Evolutionary conservation across 2,888 invertebrate species (phyloP).

Genomic region (Monochamus alternatus): DNA sequence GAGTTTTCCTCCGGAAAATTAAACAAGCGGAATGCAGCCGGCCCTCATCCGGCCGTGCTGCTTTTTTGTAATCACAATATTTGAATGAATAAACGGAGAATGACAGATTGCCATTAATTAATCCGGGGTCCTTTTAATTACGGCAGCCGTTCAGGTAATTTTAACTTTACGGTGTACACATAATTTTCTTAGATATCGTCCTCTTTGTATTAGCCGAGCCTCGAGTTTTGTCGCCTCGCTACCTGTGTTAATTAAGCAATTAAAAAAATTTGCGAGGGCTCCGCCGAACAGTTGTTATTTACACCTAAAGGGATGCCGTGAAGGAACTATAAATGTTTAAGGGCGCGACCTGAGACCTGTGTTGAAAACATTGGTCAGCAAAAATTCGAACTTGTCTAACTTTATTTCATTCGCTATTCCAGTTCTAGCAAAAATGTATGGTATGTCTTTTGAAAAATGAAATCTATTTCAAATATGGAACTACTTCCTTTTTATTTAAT

Average conservation of each 20-base stretch:
- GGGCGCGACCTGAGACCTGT: neutral
- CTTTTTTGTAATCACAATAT: conserved; percentile 9
- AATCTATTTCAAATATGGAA: no score
- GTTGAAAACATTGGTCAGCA: neutral
- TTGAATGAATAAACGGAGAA: conserved; percentile 11
- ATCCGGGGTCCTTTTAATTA: conserved; percentile 47
- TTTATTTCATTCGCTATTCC: no score
- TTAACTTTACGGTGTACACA: conserved; percentile 46
- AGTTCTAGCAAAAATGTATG: no score
- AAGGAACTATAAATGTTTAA: neutral
- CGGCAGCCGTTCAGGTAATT: conserved; percentile 54
- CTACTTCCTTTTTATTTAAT: no score
- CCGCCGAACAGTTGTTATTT: neutral
- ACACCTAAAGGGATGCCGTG: neutral
- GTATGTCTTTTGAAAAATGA: no score
- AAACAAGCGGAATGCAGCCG: neutral
- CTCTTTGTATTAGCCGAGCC: conserved; percentile 17
- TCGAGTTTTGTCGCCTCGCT: conserved; percentile 18
- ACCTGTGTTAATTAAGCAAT: conserved; percentile 27
- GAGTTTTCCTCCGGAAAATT: neutral
- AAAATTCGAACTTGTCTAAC: neutral
- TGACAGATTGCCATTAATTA: conserved; percentile 33
- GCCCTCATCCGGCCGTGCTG: neutral
- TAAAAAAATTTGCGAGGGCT: conserved; percentile 2
- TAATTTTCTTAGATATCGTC: conserved; percentile 28